Evolutionary conservation across 2,888 invertebrate species (phyloP).

Genomic region (Calameuta filiformis): DNA sequence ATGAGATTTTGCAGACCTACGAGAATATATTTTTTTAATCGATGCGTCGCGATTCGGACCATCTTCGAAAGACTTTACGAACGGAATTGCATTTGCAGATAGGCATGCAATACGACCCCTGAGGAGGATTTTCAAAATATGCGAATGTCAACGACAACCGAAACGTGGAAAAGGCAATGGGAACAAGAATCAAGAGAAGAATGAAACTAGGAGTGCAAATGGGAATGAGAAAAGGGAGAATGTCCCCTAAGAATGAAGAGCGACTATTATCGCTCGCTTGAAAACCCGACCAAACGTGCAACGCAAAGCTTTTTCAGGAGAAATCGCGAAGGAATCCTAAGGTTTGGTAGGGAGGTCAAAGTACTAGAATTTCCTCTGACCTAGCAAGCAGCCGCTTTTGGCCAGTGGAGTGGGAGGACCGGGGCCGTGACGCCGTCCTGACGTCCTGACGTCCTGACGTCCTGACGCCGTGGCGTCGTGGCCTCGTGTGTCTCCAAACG

Average conservation of each 20-base stretch:
- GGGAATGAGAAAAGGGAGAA: slow-evolving; percentile 9
- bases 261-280: neutral
- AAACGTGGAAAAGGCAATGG: neutral
- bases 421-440: too few relatives aligned
- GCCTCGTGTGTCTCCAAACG: neutral
- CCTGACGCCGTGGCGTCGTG: too few relatives aligned
- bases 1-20: too few relatives aligned
- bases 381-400: neutral
- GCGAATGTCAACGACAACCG: slow-evolving; percentile 8
- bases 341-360: neutral
- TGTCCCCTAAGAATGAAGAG: neutral
- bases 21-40: too few relatives aligned
- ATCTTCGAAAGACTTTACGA: slow-evolving; percentile 35
- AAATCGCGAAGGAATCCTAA: neutral
- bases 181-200: neutral
- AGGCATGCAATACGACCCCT: slow-evolving; percentile 15
- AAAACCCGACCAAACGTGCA: neutral
- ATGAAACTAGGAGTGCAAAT: slow-evolving; percentile 11
- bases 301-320: neutral
- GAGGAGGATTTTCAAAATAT: slow-evolving; percentile 9
- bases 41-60: slow-evolving; percentile 15
- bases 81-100: neutral
- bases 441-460: too few relatives aligned
- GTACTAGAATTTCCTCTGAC: neutral
- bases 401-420: too few relatives aligned